A percentile compares a stretch with the other conserved stretches of the same genome.
phyloP scores from a whole-genome alignment of 2,113 vertebrate species.

The Equus quagga region DNA sequence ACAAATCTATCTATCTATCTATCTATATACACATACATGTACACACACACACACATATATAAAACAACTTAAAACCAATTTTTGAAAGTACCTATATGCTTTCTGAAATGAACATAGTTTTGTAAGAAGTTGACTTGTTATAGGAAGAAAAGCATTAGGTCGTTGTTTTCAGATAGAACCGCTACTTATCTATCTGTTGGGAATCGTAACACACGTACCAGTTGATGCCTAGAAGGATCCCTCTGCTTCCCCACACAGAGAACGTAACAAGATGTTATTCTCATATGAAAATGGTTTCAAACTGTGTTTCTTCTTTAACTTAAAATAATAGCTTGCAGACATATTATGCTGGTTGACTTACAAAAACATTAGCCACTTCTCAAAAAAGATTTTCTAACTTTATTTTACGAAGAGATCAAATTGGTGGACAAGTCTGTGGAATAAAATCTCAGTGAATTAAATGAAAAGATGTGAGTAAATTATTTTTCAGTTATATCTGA shows the following conservation, averaged over 20 bases:
- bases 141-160: background rate
- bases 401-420: background rate
- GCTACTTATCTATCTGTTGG: background rate
- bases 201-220: conserved; percentile 40
- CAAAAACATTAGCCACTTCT: background rate
- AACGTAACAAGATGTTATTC: background rate
- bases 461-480: background rate
- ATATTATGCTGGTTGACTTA: background rate
- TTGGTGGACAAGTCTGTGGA: background rate
- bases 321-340: conserved; percentile 28
- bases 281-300: background rate
- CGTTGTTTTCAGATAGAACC: background rate
- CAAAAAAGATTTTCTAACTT: conserved; percentile 19
- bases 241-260: background rate
- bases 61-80: background rate
- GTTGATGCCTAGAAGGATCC: background rate
- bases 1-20: no score
- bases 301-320: conserved; percentile 44
- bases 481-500: background rate
- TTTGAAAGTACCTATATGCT: background rate
- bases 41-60: background rate
- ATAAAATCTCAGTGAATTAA: background rate
- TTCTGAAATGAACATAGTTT: background rate
- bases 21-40: no score
- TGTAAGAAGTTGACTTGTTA: background rate